Evolutionary conservation across 2,113 vertebrate genomes (phyloP), one percentile per base, ranked within the genome.

Genomic region (Atrichornis clamosus): DNA sequence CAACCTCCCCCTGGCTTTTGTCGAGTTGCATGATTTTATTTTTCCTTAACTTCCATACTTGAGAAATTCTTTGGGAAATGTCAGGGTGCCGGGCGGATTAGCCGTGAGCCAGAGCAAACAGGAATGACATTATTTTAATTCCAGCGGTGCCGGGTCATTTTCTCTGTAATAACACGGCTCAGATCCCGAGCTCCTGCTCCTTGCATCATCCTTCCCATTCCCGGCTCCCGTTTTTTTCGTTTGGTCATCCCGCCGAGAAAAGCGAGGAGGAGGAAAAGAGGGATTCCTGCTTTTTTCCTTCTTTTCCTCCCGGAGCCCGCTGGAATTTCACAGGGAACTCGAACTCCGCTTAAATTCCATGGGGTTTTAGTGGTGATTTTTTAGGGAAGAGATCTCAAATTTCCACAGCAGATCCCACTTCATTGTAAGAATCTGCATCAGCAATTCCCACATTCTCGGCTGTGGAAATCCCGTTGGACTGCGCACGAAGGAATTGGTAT

Each of bases 61-160:
- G 93, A 98, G 96, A 97, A 94, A 97, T 97, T 98, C 96, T 96
- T 97, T 96, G 90, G 96, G 97, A 98, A 97, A 97, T 97, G 97
- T 98, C 97, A 98, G 96, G 93, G 96, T 96, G 97, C 97, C 94
- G 94, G 95, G 84, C 26, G 60, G 91, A 97, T 97, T 97, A 92
- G 84, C 95, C 75, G 10, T 49, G 87, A 97, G 90, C 87, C 74
- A 90, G 89, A 89, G 96, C 94, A 97, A 98, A 97, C 96, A 98
- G 93, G 55, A 87, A 90, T 96, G 96, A 94, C 97, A 97, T 98
- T 98, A 97, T 94, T 98, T 87, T 92, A 83, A 96, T 98, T 98
- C 97, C 95, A 97, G 81, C 67, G 27, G 74, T 63, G 76, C 87
- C 16, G 67, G 94, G 94, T 97, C 95, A 90, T 96, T 93, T 90